Evolutionary conservation across 2,888 invertebrate genomes (phyloP).

Genomic region (Cactoblastis cactorum): DNA sequence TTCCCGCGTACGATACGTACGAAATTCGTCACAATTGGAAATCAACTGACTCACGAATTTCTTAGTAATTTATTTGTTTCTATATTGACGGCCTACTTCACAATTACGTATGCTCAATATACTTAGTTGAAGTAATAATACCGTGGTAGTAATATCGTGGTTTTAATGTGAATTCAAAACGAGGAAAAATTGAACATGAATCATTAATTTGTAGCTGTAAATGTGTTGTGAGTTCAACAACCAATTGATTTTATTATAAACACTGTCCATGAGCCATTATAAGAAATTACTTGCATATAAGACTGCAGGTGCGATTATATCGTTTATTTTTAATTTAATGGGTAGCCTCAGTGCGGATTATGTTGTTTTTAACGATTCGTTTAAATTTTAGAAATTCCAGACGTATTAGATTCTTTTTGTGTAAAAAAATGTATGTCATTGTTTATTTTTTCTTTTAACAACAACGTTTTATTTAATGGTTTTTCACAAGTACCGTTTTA

Average conservation of each 20-base stretch:
- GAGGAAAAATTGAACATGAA: no score
- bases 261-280: not conserved
- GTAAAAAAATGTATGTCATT: no score
- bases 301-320: not conserved
- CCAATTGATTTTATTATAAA: not conserved
- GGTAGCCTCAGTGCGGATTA: no score
- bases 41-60: constrained; percentile 32
- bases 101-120: not conserved
- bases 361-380: no score
- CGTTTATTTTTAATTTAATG: no score
- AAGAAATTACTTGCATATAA: not conserved
- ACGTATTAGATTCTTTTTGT: no score
- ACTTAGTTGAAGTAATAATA: not conserved
- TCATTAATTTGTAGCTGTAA: no score
- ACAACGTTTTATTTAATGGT: no score
- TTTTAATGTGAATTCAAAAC: not conserved
- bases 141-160: not conserved
- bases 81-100: no score
- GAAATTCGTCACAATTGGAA: constrained; percentile 2
- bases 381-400: no score
- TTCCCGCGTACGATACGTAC: not conserved
- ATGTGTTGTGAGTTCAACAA: not conserved
- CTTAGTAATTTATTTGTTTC: constrained; percentile 22
- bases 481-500: no score
- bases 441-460: no score